Evolutionary conservation across 2,113 vertebrate genomes (phyloP).

Genomic region (Aix galericulata): DNA sequence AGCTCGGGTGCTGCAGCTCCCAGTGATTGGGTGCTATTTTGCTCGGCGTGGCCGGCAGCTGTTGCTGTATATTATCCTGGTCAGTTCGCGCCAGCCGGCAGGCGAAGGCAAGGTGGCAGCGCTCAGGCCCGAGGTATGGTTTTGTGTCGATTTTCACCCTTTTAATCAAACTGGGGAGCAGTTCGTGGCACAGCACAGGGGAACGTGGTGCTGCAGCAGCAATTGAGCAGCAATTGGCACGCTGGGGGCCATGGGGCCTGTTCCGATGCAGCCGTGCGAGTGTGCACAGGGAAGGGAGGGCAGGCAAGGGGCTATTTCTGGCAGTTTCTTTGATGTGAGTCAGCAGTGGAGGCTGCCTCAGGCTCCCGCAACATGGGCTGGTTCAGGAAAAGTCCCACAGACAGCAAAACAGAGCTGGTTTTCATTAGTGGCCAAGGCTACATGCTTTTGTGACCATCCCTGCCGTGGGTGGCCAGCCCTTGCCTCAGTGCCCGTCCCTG

Average conservation of each 20-base stretch:
- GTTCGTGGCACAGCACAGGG: accelerated
- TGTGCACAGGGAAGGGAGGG: background rate
- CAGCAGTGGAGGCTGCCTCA: background rate
- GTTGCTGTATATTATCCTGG: conserved; percentile 64
- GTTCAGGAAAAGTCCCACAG: background rate
- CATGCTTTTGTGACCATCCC: accelerated
- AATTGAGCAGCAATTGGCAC: accelerated
- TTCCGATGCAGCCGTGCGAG: background rate
- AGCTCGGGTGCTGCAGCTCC: background rate
- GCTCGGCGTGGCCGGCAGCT: conserved; percentile 65
- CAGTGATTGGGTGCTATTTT: conserved; percentile 74
- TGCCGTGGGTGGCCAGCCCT: background rate
- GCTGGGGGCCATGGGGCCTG: accelerated
- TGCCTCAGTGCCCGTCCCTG: background rate
- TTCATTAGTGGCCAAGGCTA: background rate
- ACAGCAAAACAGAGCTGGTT: background rate
- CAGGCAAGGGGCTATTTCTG: conserved; percentile 30
- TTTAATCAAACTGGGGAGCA: accelerated
- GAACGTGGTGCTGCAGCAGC: accelerated
- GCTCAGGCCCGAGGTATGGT: background rate
- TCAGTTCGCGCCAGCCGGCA: background rate
- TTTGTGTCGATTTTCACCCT: background rate
- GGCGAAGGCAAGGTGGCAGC: background rate
- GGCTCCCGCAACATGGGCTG: background rate
- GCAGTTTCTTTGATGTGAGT: conserved; percentile 52